Evolutionary conservation across 2,797 vertebrate species (phyloP), one percentile per base, ranked within the genome.

Genomic region (Phalloptychus januarius): DNA sequence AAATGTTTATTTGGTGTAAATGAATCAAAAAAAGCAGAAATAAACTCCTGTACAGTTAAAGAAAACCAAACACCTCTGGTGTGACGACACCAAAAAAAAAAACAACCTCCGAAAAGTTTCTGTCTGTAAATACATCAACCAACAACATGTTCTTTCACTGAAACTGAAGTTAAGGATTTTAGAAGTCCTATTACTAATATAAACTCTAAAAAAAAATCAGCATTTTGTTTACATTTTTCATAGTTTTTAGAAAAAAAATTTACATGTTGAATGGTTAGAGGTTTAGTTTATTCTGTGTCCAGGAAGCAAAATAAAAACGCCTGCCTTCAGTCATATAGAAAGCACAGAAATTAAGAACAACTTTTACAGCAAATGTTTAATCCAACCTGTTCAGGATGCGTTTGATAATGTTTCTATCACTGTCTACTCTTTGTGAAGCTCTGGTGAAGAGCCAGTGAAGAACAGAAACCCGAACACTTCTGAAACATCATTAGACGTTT

Each of bases 401-500:
- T 44, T 46, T 48, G 46, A 3, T 20, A 1, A 25, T n/a, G 25
- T 74, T 33, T 65, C 71, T 79, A 23, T 52, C 1, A 4, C 15
- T 28, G 40, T 36, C 5, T 2, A n/a, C 10, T 23, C 4, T 82
- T 67, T 65, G 33, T 20, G 23, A 28, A 65, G 58, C 52, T 25
- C 45, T 23, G 33, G 70, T 45, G 16, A 2, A 72, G 40, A 23
- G 75, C 12, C 5, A 20, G 10, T 63, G 16, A 50, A 23, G 38
- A 56, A 63, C 36, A 54, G 7, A 38, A 54, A 76, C 16, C n/a
- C 71, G 65, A 45, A 61, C 70, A 54, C 77, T 40, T 77, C 28
- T 81, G 50, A 63, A 71, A 72, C 71, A 7, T 12, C 3, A 48
- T 44, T 36, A 74, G 40, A 71, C 58, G 58, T 75, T 33, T 50